Evolutionary conservation across 2,113 vertebrate genomes (phyloP).

Genomic region (Hepsetus odoe): DNA sequence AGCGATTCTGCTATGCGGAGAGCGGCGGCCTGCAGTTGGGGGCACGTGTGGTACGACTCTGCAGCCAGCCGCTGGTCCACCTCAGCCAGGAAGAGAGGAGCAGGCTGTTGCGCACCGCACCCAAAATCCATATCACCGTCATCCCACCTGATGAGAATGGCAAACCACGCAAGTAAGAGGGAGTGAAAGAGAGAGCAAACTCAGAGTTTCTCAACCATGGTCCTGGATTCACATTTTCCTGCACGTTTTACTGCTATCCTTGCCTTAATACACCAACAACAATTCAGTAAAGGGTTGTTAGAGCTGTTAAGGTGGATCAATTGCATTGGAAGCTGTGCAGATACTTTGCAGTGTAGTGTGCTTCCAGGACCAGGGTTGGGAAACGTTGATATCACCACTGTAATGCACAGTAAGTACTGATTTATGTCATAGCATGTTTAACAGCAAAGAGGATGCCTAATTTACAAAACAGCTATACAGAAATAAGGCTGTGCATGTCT

Average conservation of each 20-base stretch:
- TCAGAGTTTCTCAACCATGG: too few relatives aligned
- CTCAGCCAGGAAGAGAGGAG: constrained; percentile 76
- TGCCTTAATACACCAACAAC: too few relatives aligned
- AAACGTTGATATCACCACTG: too few relatives aligned
- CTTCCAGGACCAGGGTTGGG: too few relatives aligned
- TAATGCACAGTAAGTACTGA: background rate
- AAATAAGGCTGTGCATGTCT: background rate
- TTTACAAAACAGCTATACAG: background rate
- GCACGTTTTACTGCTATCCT: too few relatives aligned
- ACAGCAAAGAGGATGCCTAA: too few relatives aligned
- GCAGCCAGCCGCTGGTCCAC: constrained; percentile 79
- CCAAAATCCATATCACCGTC: constrained; percentile 89
- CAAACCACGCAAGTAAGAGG: constrained; percentile 84
- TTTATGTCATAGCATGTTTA: too few relatives aligned
- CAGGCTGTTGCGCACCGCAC: constrained; percentile 78
- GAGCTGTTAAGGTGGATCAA: too few relatives aligned
- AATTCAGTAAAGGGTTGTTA: too few relatives aligned
- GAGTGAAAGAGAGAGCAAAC: background rate
- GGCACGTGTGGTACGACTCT: constrained; percentile 85
- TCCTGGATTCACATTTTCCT: too few relatives aligned
- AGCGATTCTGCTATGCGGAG: constrained; percentile 88
- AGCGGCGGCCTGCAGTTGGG: constrained; percentile 84
- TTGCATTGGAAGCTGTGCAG: too few relatives aligned
- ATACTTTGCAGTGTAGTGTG: too few relatives aligned
- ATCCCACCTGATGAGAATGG: constrained; percentile 88